Evolutionary conservation across 1,140 invertebrate genomes (phyloP).

Genomic region (Cotesia glomerata): DNA sequence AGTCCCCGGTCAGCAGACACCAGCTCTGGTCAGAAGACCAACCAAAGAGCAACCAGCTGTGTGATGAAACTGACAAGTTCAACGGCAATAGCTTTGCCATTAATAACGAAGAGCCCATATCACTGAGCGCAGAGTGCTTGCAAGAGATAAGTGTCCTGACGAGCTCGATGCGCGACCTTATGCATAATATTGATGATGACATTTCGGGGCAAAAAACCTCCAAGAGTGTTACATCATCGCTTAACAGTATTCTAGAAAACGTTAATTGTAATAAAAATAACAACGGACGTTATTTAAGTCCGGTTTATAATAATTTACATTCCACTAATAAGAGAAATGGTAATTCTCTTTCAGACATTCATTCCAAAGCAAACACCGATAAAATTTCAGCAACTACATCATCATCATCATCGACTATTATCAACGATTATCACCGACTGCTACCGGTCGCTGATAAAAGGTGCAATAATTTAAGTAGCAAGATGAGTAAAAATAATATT

Average conservation of each 20-base stretch:
- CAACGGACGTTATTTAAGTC: conserved; percentile 26
- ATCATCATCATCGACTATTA: too few species aligned
- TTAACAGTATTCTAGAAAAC: conserved; percentile 45
- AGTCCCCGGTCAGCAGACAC: neutral
- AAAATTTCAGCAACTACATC: too few species aligned
- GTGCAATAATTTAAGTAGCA: conserved; percentile 14
- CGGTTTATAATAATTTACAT: conserved; percentile 26
- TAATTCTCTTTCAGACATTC: conserved; percentile 34
- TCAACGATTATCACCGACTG: too few species aligned
- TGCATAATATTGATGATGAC: conserved; percentile 38
- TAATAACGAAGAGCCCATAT: conserved; percentile 33
- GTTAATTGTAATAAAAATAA: conserved; percentile 29
- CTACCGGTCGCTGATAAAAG: neutral
- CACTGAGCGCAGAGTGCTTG: conserved; percentile 41
- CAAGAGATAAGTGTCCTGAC: conserved; percentile 41
- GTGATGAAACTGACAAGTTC: conserved; percentile 37
- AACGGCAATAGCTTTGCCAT: conserved; percentile 30
- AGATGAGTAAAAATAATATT: conserved; percentile 2
- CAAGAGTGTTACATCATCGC: conserved; percentile 35
- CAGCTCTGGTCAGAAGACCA: conserved; percentile 4
- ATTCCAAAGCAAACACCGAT: conserved; percentile 27
- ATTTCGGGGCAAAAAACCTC: conserved; percentile 1
- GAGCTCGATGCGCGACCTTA: conserved; percentile 42
- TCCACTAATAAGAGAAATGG: conserved; percentile 40
- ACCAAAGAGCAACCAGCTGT: neutral